Evolutionary conservation across 2,888 invertebrate species (phyloP), one percentile per base, ranked within the genome.

Genomic region (Hirtodrosophila duncani): DNA sequence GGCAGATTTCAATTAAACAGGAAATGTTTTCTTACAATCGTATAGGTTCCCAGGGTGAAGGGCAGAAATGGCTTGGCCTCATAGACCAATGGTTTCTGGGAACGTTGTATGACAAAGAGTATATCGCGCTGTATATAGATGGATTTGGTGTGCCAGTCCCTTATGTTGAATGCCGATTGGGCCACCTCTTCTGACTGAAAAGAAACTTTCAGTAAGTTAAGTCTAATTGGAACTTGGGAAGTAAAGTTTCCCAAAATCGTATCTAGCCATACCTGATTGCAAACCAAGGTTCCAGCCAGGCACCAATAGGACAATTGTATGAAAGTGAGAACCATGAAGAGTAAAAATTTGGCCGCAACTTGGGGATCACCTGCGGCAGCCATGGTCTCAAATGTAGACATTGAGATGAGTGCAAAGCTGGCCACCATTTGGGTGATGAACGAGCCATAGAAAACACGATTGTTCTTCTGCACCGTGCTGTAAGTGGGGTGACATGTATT

Each of bases 301-400:
- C 85, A 85, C 82, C 84, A 85, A 18, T 69, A 74, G 27, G 84
- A 79, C 2, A 85, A 38, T 34, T 85, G 84, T 24, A 68, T 24
- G 3, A 84, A 79, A 3, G 67, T 64, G 2, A 75, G 38, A 9
- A 82, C 11, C 71, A 80, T 69, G 27, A 77, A 82, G 2, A 74
- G 46, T 17, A 71, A 56, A 61, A 84, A 85, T 36, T 84, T 83
- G 7, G 78, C 43, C 0, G 81, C 79, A 21, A 79, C 58, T 42
- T 80, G 60, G 2, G 71, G 79, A 31, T 82, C 64, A 13, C 67
- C 63, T 6, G 69, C 36, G 1, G 80, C 71, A 14, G 70, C 42
- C 37, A 82, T 63, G 0, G 80, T 65, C 49, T 84, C 83, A 43
- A 85, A 84, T 2, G 81, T 80, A 5, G 84, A 71, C 30, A 85